Conservation (phyloP, 2,113 vertebrate species). For the Chlorodrepanis virens region DNA sequence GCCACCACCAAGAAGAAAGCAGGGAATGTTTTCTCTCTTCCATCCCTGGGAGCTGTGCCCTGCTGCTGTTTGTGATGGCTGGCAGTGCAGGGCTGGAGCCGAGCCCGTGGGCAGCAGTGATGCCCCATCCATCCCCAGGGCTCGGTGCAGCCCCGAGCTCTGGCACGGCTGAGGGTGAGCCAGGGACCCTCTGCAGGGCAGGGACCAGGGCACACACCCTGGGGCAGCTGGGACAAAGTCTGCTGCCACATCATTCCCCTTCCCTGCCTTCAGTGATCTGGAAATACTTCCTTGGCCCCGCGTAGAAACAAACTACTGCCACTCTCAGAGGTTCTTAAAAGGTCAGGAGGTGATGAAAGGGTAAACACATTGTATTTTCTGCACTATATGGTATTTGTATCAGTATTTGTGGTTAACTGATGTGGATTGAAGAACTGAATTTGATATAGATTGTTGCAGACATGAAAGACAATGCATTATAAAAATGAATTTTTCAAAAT, state of each 20-base stretch:
- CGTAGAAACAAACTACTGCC: neutral
- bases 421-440: neutral
- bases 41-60: neutral
- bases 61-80: neutral
- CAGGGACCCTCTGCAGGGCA: neutral
- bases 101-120: neutral
- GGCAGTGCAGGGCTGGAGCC: neutral
- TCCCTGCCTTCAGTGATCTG: neutral
- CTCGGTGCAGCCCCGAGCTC: neutral
- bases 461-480: neutral
- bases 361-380: neutral
- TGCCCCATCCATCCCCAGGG: fast-evolving
- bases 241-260: neutral
- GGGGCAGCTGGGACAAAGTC: neutral
- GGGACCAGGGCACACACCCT: neutral
- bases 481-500: neutral
- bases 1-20: neutral
- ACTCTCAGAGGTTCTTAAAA: neutral
- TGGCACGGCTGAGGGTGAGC: neutral
- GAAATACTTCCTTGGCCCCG: neutral
- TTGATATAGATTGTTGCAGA: neutral
- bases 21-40: neutral
- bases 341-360: neutral
- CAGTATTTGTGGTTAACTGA: neutral
- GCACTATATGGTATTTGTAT: neutral